Conservation (phyloP, 2,113 vertebrate genomes). For the Solea solea region DNA sequence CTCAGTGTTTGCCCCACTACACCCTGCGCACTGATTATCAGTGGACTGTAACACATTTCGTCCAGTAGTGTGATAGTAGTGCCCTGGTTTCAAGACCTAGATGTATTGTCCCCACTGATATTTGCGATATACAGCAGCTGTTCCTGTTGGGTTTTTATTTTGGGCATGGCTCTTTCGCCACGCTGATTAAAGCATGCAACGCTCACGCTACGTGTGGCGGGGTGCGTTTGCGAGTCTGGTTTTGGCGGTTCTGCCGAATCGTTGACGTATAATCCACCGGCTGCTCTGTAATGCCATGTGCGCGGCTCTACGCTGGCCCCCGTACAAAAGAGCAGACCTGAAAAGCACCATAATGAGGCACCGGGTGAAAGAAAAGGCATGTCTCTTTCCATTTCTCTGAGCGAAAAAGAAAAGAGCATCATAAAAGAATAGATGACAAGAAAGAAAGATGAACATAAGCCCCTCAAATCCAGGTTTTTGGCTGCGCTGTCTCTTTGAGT, state of each 20-base stretch:
- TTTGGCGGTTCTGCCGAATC: slow-evolving; percentile 47
- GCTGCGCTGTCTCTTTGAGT: slow-evolving; percentile 79
- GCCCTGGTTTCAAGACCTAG: slow-evolving; percentile 45
- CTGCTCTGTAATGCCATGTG: slow-evolving; percentile 60
- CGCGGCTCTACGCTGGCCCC: slow-evolving; percentile 54
- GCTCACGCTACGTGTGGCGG: slow-evolving; percentile 57
- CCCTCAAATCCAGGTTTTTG: slow-evolving; percentile 76
- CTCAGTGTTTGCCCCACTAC: slow-evolving; percentile 33
- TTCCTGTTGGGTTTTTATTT: slow-evolving; percentile 56
- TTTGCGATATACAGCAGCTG: slow-evolving; percentile 60
- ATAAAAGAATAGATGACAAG: slow-evolving; percentile 73
- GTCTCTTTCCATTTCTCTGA: slow-evolving; percentile 77
- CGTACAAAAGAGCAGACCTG: slow-evolving; percentile 77
- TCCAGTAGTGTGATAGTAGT: slow-evolving; percentile 44
- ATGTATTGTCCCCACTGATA: slow-evolving; percentile 61
- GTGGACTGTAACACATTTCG: slow-evolving; percentile 48
- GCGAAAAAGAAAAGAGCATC: slow-evolving; percentile 73
- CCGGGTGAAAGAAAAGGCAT: slow-evolving; percentile 77
- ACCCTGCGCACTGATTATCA: slow-evolving; percentile 47
- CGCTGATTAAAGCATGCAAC: slow-evolving; percentile 72
- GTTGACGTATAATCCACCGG: slow-evolving; percentile 71
- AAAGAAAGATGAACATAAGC: slow-evolving; percentile 81
- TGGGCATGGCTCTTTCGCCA: slow-evolving; percentile 63
- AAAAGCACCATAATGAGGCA: slow-evolving; percentile 80
- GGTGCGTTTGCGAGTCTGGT: slow-evolving; percentile 41